These are phyloP conservation scores for Apodemia duryi DNA, from an alignment of 2,888 invertebrate species.

Conservation along the genomic window DNA sequence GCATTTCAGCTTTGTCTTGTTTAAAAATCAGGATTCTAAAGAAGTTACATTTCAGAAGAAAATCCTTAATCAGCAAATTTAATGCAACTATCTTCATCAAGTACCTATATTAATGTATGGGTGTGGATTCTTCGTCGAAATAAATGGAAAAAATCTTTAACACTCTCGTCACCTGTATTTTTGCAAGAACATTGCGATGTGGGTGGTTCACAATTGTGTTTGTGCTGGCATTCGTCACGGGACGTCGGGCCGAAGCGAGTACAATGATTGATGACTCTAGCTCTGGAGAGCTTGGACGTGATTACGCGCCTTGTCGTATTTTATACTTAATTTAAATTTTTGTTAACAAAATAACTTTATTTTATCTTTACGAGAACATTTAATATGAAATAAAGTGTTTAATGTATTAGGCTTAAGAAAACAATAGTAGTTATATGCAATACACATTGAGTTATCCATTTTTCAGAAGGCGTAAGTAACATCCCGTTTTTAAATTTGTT, in stretches of 20 bases:
- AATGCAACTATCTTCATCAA: too few species aligned
- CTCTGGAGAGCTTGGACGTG: constrained; percentile 25
- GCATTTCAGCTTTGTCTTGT: not conserved
- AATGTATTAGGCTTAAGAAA: not conserved
- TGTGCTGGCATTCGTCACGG: constrained; percentile 75
- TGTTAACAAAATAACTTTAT: constrained; percentile 3
- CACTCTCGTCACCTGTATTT: constrained; percentile 34
- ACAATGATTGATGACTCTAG: constrained; percentile 64
- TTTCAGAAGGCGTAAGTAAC: too few species aligned
- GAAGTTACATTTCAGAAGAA: not conserved
- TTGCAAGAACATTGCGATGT: constrained; percentile 55
- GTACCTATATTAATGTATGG: too few species aligned
- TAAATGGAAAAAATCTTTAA: constrained; percentile 5
- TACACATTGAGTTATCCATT: too few species aligned
- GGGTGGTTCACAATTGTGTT: constrained; percentile 69
- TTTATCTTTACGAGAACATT: not conserved
- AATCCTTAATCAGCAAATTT: not conserved
- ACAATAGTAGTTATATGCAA: too few species aligned
- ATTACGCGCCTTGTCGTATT: constrained; percentile 24
- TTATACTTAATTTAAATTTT: constrained; percentile 19
- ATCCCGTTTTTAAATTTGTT: too few species aligned
- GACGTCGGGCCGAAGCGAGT: constrained; percentile 46
- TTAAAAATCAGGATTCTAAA: too few species aligned
- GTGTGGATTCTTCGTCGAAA: not conserved
- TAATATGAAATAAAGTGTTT: not conserved